A percentile compares a stretch with the other conserved stretches of the same genome.
These are phyloP conservation scores for Drosophila nr. perissopoda DNA, from an alignment of 2,888 invertebrate genomes.

Conservation along the genomic window DNA sequence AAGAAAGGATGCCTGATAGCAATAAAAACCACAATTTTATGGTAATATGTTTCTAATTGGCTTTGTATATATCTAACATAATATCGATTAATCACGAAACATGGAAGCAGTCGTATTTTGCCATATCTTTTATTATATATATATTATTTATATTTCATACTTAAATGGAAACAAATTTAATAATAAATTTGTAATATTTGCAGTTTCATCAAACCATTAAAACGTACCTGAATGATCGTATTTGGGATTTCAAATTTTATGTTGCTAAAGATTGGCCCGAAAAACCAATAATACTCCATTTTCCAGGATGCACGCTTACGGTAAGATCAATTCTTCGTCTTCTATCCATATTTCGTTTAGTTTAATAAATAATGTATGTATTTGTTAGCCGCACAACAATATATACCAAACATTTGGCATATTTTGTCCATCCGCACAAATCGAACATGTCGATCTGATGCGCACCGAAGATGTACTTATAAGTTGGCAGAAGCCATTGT, in stretches of 20 bases:
- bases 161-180: background rate
- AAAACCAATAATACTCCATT: slow-evolving; percentile 93
- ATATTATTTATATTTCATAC: background rate
- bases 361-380: background rate
- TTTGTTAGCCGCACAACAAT: slow-evolving; percentile 89
- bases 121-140: background rate
- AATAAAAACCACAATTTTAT: background rate
- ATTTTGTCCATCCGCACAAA: slow-evolving; percentile 92
- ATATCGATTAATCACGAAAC: background rate
- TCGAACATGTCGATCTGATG: slow-evolving; percentile 90
- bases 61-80: background rate
- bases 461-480: slow-evolving; percentile 91
- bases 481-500: slow-evolving; percentile 92
- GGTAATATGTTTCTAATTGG: background rate
- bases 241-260: slow-evolving; percentile 96
- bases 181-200: slow-evolving; percentile 78
- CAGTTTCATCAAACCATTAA: slow-evolving; percentile 96
- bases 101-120: background rate
- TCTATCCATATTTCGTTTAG: background rate
- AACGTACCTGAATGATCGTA: slow-evolving; percentile 94
- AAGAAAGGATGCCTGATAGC: background rate
- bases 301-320: slow-evolving; percentile 94
- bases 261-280: slow-evolving; percentile 95
- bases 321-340: slow-evolving; percentile 86
- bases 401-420: slow-evolving; percentile 94